Base-by-base conservation (phyloP, 2,113 vertebrate species). In the Globicephala melas region DNA sequence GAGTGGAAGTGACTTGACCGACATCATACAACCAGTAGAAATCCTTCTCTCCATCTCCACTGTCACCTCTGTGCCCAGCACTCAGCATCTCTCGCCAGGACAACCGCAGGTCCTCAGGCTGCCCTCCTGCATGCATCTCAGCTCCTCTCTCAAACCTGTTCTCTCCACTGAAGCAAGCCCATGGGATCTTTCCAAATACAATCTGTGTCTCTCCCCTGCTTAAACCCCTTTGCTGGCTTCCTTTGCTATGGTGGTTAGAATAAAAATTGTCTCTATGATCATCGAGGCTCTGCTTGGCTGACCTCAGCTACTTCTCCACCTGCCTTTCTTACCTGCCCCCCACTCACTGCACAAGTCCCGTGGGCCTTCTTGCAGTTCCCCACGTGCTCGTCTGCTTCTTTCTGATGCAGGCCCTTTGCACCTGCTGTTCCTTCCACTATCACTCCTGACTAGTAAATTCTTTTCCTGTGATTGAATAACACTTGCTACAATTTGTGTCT, bases 61-160 rank as follows among this genome's bases (percentile, higher is more conserved):
- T 26, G 3, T 25, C 44, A 41, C 31, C 44, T 50, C 11, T 10
- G 65, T 81, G 77, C 36, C 28, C 67, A n/a, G 2, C 1, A 0
- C 28, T 60, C 50, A 47, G 8, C 47, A 13, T 44, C 67, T 88
- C 8, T 67, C 28, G 58, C n/a, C 14, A 13, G 68, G 70, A 65
- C 20, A 28, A 4, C 28, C 1, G 67, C 0, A 3, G 58, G 8
- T 31, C 86, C 50, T 83, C 17, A n/a, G 15, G 14, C 3, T 50
- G n/a, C 25, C 50, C 15, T 74, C 44, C 8, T 1, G 0, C 21
- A 6, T 2, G 26, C 10, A 1, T 73, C 28, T 55, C 20, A 26
- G 58, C 9, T 38, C 15, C 18, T 38, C 13, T 50, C 68, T 65
- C 44, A 44, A 17, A 36, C 28, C 60, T 53, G 0, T 55, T 70